Percentiles rank a stretch among this genome's conserved stretches.
Conservation (phyloP, 2,113 vertebrate species). For the Echinops telfairi region DNA sequence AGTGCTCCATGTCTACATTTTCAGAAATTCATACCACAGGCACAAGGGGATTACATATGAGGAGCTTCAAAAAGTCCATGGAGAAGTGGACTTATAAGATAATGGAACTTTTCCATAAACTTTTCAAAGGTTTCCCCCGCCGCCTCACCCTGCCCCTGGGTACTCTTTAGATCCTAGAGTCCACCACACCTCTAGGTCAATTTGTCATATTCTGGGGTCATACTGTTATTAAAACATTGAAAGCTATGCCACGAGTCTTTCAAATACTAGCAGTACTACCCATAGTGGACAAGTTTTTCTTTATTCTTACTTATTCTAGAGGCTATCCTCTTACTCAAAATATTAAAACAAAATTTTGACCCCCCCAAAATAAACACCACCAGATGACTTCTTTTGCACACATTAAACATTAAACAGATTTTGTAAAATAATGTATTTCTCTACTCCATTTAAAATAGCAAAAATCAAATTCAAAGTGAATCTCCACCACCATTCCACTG, state of each 20-base stretch:
- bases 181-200: not conserved
- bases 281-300: not conserved
- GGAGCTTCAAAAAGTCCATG: no score
- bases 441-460: slow-evolving; percentile 43
- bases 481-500: not conserved
- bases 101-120: no score
- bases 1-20: not conserved
- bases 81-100: no score
- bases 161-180: not conserved
- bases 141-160: no score
- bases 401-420: slow-evolving; percentile 15
- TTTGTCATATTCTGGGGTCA: not conserved
- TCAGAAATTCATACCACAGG: not conserved
- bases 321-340: slow-evolving; percentile 30
- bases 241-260: not conserved
- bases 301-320: slow-evolving; percentile 22
- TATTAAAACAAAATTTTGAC: slow-evolving; percentile 31
- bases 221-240: not conserved
- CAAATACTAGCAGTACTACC: not conserved
- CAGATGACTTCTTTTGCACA: not conserved
- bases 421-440: slow-evolving; percentile 13
- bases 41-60: not conserved
- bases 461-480: slow-evolving; percentile 5
- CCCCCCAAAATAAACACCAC: not conserved
- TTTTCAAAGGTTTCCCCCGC: no score